Evolutionary conservation across 2,797 vertebrate genomes (phyloP), one percentile per base, ranked within the genome.

Genomic region (Scolopax rusticola): DNA sequence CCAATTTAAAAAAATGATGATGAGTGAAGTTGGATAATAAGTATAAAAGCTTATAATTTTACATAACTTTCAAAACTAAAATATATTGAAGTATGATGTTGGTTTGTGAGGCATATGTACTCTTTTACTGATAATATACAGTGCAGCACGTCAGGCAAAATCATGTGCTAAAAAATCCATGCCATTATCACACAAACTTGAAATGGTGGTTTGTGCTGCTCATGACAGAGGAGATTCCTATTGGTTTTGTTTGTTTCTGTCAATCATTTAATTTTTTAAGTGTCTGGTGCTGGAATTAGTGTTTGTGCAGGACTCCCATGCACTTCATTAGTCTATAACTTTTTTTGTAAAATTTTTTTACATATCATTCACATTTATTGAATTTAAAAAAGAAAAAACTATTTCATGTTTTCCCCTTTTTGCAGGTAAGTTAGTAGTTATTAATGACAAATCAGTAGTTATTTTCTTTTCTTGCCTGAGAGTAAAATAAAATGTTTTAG

Each of bases 51-150:
- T 94, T 71, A 8, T 2, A 11, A 38, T 71, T 86, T 75, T 47
- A 6, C 33, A 6, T 63, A 10, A 15, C 59, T 63, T 57, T 78
- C 21, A 50, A 30, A 70, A 32, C 12, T 18, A 8, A 56, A 61
- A 18, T 24, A 23, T 24, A 51, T 6, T 51, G 0, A 1, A 45
- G 59, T 11, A 4, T 0, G 12, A 2, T 16, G 32, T 32, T 82
- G 43, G 19, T 78, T 30, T 47, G 32, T 41, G 82, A 76, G 60
- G 32, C 50, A 7, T 43, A 32, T 60, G 50, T 19, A 6, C 25
- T 32, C 3, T 27, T 83, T 28, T 11, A 12, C 43, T 45, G 25
- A 12, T 19, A 19, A 15, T 2, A 6, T 2, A 10, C 65, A 69
- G 38, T 12, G 14, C 40, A 41, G 19, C 5, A 36, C 1, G 2